Evolutionary conservation across 2,888 invertebrate genomes (phyloP).

Genomic region (Drosophila anceps): DNA sequence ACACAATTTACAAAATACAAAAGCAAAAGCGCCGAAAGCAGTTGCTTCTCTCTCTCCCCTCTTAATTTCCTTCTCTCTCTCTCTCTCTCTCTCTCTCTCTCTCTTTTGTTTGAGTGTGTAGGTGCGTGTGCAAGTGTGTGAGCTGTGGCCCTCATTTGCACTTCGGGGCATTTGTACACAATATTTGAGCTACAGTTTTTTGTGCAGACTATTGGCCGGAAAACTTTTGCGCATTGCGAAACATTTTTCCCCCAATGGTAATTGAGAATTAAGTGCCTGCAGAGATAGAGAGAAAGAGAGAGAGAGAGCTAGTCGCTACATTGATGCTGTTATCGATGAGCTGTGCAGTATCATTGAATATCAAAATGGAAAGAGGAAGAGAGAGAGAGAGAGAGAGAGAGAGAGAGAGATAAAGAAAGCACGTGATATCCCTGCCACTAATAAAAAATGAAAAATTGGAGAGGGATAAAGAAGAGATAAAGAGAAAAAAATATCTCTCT

Average conservation of each 20-base stretch:
- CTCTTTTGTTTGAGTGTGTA: constrained; percentile 1
- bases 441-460: not conserved
- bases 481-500: not conserved
- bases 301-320: not conserved
- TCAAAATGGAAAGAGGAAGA: not conserved
- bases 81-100: not conserved
- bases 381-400: not conserved
- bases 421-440: no score
- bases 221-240: constrained; percentile 55
- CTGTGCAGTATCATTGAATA: not conserved
- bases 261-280: constrained; percentile 56
- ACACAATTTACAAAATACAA: constrained; percentile 76
- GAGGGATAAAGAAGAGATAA: not conserved
- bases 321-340: constrained; percentile 47
- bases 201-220: constrained; percentile 30
- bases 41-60: not conserved
- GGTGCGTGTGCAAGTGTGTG: constrained; percentile 17
- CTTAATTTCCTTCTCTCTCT: not conserved
- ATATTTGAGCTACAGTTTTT: constrained; percentile 54
- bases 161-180: constrained; percentile 53
- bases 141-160: constrained; percentile 43
- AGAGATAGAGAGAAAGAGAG: not conserved
- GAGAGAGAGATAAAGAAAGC: not conserved
- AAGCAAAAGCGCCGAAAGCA: constrained; percentile 67
- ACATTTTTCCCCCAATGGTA: constrained; percentile 46